A percentile compares a stretch with the other conserved stretches of the same genome.
These are phyloP conservation scores for Thripadectes ignobilis DNA, from an alignment of 2,797 vertebrate genomes.

Conservation along the genomic window DNA sequence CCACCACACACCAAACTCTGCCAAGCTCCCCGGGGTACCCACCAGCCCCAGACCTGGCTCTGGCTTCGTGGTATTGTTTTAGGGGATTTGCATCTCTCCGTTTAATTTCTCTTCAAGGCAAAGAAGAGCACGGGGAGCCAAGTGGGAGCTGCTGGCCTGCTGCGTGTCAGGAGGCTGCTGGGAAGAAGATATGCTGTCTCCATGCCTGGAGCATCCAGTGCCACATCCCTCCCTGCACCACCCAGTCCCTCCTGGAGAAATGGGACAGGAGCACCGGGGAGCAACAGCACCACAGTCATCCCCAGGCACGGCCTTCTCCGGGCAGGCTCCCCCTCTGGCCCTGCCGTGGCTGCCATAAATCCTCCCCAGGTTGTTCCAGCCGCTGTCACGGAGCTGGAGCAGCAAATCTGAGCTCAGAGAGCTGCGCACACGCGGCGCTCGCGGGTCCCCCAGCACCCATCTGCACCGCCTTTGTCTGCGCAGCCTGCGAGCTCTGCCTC, in stretches of 20 bases:
- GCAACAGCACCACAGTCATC: background rate
- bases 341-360: background rate
- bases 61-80: background rate
- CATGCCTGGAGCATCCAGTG: background rate
- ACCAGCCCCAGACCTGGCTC: background rate
- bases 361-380: constrained; percentile 3
- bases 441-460: constrained; percentile 53
- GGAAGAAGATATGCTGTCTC: background rate
- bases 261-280: background rate
- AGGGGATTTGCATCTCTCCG: background rate
- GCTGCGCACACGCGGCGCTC: background rate
- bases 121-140: background rate
- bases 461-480: constrained; percentile 42
- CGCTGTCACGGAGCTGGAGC: background rate
- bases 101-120: background rate
- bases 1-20: background rate
- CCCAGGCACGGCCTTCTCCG: background rate
- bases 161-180: background rate
- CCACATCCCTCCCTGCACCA: background rate
- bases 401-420: background rate
- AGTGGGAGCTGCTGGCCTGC: background rate
- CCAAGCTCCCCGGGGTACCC: background rate
- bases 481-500: constrained; percentile 3
- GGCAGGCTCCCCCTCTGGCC: background rate
- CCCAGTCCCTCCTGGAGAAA: background rate